Evolutionary conservation across 64 coral and sea anemone genomes (phyloP).

Genomic region (Montipora foliosa): DNA sequence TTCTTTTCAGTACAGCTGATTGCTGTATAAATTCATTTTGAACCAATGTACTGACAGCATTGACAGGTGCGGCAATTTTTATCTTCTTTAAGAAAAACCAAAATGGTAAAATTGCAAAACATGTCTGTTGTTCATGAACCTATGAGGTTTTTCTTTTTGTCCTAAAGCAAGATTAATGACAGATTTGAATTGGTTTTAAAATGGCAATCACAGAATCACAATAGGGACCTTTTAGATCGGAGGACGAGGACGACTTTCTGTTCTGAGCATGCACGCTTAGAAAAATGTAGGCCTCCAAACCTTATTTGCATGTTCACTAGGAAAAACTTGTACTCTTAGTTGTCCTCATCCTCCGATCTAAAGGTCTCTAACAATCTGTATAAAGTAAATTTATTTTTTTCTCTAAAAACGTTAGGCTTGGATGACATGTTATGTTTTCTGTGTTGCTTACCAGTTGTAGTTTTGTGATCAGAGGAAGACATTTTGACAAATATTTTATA

Average conservation of each 20-base stretch:
- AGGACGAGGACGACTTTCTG: too few relatives aligned
- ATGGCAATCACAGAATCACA: too few relatives aligned
- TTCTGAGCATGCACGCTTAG: too few relatives aligned
- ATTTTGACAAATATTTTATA: not conserved
- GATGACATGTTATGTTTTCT: not conserved
- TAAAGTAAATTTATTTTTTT: too few relatives aligned
- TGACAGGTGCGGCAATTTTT: not conserved
- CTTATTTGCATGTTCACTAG: too few relatives aligned
- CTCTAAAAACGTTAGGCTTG: too few relatives aligned
- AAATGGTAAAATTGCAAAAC: not conserved
- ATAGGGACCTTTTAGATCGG: too few relatives aligned
- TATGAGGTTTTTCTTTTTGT: not conserved
- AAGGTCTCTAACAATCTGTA: too few relatives aligned
- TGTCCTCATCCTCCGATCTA: too few relatives aligned
- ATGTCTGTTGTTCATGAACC: not conserved
- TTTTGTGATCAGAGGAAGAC: not conserved
- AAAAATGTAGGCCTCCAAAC: too few relatives aligned
- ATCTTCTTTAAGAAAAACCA: not conserved
- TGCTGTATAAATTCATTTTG: constrained; percentile 6
- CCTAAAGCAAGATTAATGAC: not conserved
- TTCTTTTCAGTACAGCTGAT: not conserved
- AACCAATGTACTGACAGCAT: not conserved
- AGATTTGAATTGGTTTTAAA: too few relatives aligned
- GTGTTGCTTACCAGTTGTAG: not conserved
- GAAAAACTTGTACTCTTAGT: too few relatives aligned